These are phyloP conservation scores for Salvelinus fontinalis DNA, from an alignment of 2,113 vertebrate species.

Conservation along the genomic window DNA sequence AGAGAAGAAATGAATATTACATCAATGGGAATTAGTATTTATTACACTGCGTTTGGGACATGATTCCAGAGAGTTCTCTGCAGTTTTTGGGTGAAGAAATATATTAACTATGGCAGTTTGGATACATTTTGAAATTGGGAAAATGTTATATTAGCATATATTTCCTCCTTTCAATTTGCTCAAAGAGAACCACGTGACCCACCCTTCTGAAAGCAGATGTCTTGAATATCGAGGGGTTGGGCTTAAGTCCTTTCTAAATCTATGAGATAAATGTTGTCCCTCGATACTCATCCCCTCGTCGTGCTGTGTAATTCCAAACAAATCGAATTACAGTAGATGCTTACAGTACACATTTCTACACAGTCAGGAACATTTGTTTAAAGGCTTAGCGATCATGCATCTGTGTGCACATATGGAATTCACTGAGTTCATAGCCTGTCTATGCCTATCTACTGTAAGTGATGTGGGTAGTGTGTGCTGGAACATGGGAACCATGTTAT, in stretches of 20 bases:
- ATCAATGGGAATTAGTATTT: background rate
- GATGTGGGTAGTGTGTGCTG: background rate
- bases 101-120: background rate
- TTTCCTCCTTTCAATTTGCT: no score
- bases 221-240: no score
- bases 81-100: background rate
- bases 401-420: background rate
- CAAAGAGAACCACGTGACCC: no score
- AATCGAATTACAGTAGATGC: no score
- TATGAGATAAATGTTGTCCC: no score
- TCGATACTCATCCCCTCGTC: no score
- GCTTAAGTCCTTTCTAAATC: no score
- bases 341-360: background rate
- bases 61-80: background rate
- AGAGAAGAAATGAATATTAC: slow-evolving; percentile 9
- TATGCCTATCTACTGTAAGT: background rate
- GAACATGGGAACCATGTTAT: background rate
- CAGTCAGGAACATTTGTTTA: background rate
- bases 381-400: background rate
- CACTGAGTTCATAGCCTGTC: background rate
- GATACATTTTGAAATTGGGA: background rate
- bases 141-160: background rate
- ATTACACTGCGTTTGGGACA: background rate
- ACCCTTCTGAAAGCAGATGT: no score
- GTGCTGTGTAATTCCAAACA: no score